Evolutionary conservation across 1,140 invertebrate genomes (phyloP), one percentile per base, ranked within the genome.

Genomic region (Bicyclus anynana): DNA sequence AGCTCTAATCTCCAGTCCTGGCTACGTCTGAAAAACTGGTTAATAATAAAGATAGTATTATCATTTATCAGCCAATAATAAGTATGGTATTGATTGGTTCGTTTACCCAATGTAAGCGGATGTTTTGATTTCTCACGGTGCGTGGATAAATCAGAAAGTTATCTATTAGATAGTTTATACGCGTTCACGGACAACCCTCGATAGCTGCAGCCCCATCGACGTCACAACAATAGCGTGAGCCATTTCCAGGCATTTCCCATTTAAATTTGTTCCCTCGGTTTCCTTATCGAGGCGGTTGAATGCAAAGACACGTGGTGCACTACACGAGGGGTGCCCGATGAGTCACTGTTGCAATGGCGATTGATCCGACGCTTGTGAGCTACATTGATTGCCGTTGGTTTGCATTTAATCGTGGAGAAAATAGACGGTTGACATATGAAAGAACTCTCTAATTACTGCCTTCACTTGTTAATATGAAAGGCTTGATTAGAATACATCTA

Each of bases 191-290:
- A 71, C 65, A 62, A 37, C 56, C 56, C 54, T 49, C 54, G 27
- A n/a, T 27, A 47, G 14, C 74, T 72, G 71, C n/a, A n/a, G n/a
- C 75, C 82, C 82, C 75, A 68, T 46, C 55, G 53, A 73, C 65
- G 63, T 72, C 67, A 63, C 56, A 66, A 86, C 83, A 87, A 87
- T 84, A 72, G 81, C 80, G 72, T 77, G 77, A 75, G 72, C 80
- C 78, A 77, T 83, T 80, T 83, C 73, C 74, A 82, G 75, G 69
- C 75, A 73, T 80, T 80, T 83, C 77, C 80, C 77, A 77, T 86
- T 86, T 78, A 76, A 83, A 82, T 80, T 78, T 72, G 78, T 81
- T 72, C 80, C 80, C 78, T 76, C 69, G 67, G 67, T 67, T 79
- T 78, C 72, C 73, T 84, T 83, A 78, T 77, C 75, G 72, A 71